Evolutionary conservation across 1,140 invertebrate genomes (phyloP), one percentile per base, ranked within the genome.

Genomic region (Phymorhynchus buccinoides): DNA sequence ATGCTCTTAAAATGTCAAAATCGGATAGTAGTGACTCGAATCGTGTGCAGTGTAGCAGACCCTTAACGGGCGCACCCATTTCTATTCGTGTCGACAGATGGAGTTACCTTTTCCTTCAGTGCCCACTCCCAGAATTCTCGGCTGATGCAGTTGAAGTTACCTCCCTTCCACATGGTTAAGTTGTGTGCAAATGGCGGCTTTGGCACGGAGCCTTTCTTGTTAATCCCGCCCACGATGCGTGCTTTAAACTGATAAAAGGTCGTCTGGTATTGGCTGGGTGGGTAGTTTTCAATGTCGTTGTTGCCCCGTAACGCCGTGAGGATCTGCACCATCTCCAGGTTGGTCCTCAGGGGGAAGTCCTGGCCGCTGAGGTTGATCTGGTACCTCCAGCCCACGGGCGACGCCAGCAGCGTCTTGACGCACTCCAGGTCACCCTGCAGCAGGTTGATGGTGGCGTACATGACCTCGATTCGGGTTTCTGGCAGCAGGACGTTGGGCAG

Each of bases 331-430:
- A 92, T 66, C 85, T 93, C 91, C 14, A 73, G 66, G 81, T 93
- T 93, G 41, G 91, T 91, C 66, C 90, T 89, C 16, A 92, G 81
- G 27, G 92, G 92, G 86, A 91, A 92, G 84, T 93, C 92, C 83
- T 91, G 91, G 4, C 90, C 91, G 1, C 87, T 87, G 62, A 91
- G 77, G 83, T 90, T 91, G 48, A 91, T 89, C 27, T 89, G 84
- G 78, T 89, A 89, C 68, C 85, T 86, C 89, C 90, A 91, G 39
- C 37, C 62, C 7, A 80, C 66, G 41, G 80, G 79, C 30, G 85
- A 79, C 22, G 42, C 77, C 27, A 79, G 62, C 35, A 84, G 14
- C n/a, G 73, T 77, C 41, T 39, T 86, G 32, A 83, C 68, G 71
- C 87, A 87, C 3, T 84, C 66, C 71, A 87, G 42, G n/a, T 90